Conservation (phyloP, 2,113 vertebrate species). For the Heliornis fulica region DNA sequence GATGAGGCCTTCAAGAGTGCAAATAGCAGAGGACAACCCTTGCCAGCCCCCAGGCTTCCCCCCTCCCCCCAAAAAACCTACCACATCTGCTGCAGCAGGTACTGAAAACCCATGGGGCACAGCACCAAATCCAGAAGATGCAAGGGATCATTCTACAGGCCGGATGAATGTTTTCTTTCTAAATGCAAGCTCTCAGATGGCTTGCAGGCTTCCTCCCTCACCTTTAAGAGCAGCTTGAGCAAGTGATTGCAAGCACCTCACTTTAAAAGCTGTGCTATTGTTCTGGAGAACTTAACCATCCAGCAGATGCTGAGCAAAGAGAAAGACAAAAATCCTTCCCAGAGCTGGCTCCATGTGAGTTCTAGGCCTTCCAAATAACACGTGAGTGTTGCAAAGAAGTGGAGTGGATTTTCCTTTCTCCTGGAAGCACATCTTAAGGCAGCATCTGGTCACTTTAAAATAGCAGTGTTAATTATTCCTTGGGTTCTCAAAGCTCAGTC, state of each 20-base stretch:
- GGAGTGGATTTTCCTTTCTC: background rate
- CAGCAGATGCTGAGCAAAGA: background rate
- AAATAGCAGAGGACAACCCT: background rate
- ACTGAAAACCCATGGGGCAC: background rate
- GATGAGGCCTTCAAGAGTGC: background rate
- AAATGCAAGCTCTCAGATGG: background rate
- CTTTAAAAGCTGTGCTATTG: background rate
- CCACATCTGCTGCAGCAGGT: background rate
- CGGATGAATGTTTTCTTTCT: background rate
- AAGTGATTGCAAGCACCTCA: background rate
- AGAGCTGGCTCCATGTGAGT: background rate
- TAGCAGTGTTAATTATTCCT: background rate
- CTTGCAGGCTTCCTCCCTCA: background rate
- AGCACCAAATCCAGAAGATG: background rate
- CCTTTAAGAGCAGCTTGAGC: background rate
- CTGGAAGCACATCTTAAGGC: background rate
- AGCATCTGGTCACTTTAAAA: background rate
- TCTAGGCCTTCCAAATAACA: background rate
- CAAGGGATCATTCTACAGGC: background rate
- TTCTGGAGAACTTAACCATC: background rate
- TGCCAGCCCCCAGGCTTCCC: background rate
- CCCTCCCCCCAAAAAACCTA: rapidly evolving
- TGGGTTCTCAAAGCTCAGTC: background rate
- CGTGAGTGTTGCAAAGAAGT: background rate
- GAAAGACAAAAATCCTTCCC: background rate